A percentile compares a stretch with the other conserved stretches of the same genome.
Conservation (phyloP, 1,140 invertebrate species). For the Panulirus ornatus region DNA sequence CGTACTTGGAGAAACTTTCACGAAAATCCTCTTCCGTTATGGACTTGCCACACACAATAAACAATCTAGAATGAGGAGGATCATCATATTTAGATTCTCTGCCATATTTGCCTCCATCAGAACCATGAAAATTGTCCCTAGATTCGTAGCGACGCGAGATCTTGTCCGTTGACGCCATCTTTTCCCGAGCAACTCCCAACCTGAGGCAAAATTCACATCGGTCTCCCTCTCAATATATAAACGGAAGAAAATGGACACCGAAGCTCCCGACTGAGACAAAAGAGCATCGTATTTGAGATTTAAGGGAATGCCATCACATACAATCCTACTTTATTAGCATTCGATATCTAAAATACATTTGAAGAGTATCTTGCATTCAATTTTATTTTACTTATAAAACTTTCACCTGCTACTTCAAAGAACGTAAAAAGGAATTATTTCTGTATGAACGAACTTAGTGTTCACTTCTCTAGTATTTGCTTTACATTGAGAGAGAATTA, state of each 20-base stretch:
- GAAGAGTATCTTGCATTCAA: background rate
- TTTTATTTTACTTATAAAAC: slow-evolving; percentile 28
- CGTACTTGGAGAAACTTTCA: slow-evolving; percentile 88
- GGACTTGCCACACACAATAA: slow-evolving; percentile 91
- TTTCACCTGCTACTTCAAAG: slow-evolving; percentile 49
- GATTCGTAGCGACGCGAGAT: slow-evolving; percentile 69
- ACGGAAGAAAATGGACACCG: slow-evolving; percentile 27
- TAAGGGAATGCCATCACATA: background rate
- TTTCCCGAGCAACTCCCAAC: slow-evolving; percentile 52
- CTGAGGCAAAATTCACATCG: background rate
- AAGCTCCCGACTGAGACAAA: background rate
- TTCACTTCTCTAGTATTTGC: background rate
- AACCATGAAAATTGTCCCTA: slow-evolving; percentile 73
- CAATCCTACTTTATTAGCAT: background rate
- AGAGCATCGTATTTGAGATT: background rate
- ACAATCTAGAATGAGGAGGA: slow-evolving; percentile 90
- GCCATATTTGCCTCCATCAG: slow-evolving; percentile 65
- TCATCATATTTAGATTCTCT: slow-evolving; percentile 82
- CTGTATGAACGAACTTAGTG: background rate
- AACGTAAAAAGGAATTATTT: background rate
- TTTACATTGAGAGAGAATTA: background rate
- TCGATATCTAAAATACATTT: background rate
- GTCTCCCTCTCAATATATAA: slow-evolving; percentile 52
- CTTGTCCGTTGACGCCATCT: slow-evolving; percentile 73
- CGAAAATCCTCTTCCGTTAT: slow-evolving; percentile 89